phyloP scores from a whole-genome alignment of 2,888 invertebrate genomes.

The Tetanocera ferruginea region DNA sequence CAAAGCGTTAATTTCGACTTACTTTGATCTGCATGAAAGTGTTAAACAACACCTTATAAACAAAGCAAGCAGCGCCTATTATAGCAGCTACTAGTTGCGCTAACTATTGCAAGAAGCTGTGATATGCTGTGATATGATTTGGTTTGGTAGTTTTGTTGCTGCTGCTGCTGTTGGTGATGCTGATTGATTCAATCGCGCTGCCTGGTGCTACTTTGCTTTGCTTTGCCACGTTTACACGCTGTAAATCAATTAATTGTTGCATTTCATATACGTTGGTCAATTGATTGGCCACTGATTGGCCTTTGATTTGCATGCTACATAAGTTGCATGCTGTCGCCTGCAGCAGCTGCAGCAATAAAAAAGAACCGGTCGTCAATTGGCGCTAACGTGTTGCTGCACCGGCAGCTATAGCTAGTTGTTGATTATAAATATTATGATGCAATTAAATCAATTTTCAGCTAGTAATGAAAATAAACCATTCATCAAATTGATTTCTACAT shows the following conservation, averaged over 20 bases:
- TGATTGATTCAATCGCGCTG: too few relatives aligned
- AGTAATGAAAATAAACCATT: conserved; percentile 22
- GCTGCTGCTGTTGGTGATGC: too few relatives aligned
- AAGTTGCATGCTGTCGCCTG: background rate
- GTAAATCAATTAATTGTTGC: conserved; percentile 32
- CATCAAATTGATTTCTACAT: conserved; percentile 18
- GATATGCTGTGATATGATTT: too few relatives aligned
- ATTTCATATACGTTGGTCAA: background rate
- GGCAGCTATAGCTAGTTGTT: background rate
- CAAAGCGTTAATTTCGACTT: background rate
- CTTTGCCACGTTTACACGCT: conserved; percentile 12
- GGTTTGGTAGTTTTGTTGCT: too few relatives aligned
- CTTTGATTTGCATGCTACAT: conserved; percentile 26
- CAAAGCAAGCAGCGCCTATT: too few relatives aligned
- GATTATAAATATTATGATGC: conserved; percentile 30
- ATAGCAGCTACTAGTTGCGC: too few relatives aligned
- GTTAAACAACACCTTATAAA: background rate
- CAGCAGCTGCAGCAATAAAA: background rate
- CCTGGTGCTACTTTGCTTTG: too few relatives aligned
- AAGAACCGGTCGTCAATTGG: conserved; percentile 2
- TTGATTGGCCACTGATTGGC: conserved; percentile 19
- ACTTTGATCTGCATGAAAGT: conserved; percentile 6
- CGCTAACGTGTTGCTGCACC: background rate
- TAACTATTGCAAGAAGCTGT: too few relatives aligned
- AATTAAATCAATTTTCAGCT: conserved; percentile 32